These are phyloP conservation scores for Therioaphis trifolii DNA, from an alignment of 2,888 invertebrate genomes.

Conservation along the genomic window DNA sequence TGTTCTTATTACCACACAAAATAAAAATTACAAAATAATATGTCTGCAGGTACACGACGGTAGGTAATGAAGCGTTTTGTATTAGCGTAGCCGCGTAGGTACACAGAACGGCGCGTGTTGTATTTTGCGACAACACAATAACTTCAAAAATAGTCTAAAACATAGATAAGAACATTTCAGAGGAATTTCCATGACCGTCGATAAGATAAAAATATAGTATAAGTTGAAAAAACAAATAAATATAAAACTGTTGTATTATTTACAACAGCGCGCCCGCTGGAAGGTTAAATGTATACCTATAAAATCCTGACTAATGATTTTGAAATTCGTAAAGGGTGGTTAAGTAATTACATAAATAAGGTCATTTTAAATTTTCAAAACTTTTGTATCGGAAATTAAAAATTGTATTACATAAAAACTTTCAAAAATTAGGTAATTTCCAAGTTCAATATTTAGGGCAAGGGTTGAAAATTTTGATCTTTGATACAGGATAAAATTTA, in stretches of 20 bases:
- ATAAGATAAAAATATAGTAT: background rate
- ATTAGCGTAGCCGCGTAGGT: background rate
- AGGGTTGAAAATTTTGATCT: no score
- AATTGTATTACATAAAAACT: no score
- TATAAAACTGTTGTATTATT: background rate
- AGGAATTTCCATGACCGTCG: conserved; percentile 1
- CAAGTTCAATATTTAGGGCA: no score
- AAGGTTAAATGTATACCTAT: background rate
- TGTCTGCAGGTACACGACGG: background rate
- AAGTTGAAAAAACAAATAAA: background rate
- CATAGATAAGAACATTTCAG: conserved; percentile 10
- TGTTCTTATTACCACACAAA: background rate
- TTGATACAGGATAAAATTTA: no score
- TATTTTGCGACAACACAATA: background rate
- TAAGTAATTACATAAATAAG: no score
- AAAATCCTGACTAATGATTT: no score
- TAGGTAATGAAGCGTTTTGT: background rate
- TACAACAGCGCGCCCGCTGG: conserved; percentile 8
- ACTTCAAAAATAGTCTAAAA: background rate
- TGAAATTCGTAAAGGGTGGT: no score
- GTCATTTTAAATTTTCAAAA: no score
- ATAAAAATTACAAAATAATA: background rate
- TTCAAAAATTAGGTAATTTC: no score
- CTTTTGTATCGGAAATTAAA: no score
- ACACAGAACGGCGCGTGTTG: background rate